Conservation (phyloP, 2,797 vertebrate species). For the Lithobates sylvaticus region DNA sequence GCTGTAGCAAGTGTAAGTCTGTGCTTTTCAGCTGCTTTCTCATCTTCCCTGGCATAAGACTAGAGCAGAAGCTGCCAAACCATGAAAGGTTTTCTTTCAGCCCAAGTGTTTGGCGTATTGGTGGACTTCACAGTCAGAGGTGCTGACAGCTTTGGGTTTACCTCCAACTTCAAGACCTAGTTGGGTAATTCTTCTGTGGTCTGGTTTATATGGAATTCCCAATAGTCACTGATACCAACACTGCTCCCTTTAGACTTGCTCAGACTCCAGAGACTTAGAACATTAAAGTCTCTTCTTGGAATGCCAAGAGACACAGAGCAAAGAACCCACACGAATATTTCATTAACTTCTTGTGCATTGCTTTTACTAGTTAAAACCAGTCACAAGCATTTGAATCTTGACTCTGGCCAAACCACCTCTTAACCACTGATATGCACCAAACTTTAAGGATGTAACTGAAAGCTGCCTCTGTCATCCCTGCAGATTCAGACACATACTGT, state of each 20-base stretch:
- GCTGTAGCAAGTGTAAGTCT: conserved; percentile 28
- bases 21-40: conserved; percentile 44
- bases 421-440: conserved; percentile 27
- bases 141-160: conserved; percentile 61
- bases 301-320: conserved; percentile 46
- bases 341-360: conserved; percentile 32
- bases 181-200: conserved; percentile 48
- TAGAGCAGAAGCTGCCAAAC: conserved; percentile 38
- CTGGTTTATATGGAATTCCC: conserved; percentile 44
- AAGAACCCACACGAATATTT: conserved; percentile 33
- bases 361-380: conserved; percentile 30
- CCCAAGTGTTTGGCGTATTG: conserved; percentile 53
- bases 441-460: conserved; percentile 22
- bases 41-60: conserved; percentile 37
- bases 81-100: conserved; percentile 60
- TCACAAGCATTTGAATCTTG: conserved; percentile 13
- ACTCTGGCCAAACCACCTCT: conserved; percentile 31
- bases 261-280: conserved; percentile 38
- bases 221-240: conserved; percentile 47
- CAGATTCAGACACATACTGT: conserved; percentile 82
- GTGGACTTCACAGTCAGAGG: conserved; percentile 56
- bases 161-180: conserved; percentile 51
- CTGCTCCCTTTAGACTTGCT: conserved; percentile 36
- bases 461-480: conserved; percentile 55
- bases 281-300: conserved; percentile 39